Percentiles rank a stretch among this genome's conserved stretches.
Conservation (phyloP, 1,140 invertebrate species). For the Diorhabda sublineata region DNA sequence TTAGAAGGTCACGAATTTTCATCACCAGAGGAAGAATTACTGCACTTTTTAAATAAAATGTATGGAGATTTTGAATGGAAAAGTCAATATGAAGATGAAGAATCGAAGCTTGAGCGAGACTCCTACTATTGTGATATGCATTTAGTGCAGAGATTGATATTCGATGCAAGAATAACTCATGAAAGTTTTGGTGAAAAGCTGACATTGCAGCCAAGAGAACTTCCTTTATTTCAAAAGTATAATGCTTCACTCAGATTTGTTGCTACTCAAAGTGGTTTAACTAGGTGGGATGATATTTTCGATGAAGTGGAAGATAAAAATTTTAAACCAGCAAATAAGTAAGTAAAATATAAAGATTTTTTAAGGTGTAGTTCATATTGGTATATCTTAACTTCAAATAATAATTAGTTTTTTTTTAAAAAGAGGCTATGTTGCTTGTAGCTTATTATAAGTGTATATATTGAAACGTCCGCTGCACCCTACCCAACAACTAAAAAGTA, state of each 20-base stretch:
- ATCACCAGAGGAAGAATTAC: slow-evolving; percentile 67
- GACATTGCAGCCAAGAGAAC: slow-evolving; percentile 52
- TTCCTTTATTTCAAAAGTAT: slow-evolving; percentile 56
- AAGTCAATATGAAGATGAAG: slow-evolving; percentile 50
- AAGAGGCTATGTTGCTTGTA: no score
- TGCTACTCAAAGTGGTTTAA: slow-evolving; percentile 83
- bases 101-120: slow-evolving; percentile 58
- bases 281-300: slow-evolving; percentile 69
- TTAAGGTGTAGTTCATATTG: no score
- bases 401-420: no score
- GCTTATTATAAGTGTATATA: no score
- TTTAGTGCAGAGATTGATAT: slow-evolving; percentile 77
- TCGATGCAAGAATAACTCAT: slow-evolving; percentile 80
- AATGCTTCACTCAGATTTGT: slow-evolving; percentile 73
- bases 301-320: slow-evolving; percentile 18
- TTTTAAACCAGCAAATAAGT: slow-evolving; percentile 7
- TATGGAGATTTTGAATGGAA: slow-evolving; percentile 57
- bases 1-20: slow-evolving; percentile 67
- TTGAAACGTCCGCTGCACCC: no score
- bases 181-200: slow-evolving; percentile 60
- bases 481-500: no score
- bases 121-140: slow-evolving; percentile 83
- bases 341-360: background rate
- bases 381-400: no score
- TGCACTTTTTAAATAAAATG: slow-evolving; percentile 68